Evolutionary conservation across 2,797 vertebrate species (phyloP), one percentile per base, ranked within the genome.

Genomic region (Denticeps clupeoides): DNA sequence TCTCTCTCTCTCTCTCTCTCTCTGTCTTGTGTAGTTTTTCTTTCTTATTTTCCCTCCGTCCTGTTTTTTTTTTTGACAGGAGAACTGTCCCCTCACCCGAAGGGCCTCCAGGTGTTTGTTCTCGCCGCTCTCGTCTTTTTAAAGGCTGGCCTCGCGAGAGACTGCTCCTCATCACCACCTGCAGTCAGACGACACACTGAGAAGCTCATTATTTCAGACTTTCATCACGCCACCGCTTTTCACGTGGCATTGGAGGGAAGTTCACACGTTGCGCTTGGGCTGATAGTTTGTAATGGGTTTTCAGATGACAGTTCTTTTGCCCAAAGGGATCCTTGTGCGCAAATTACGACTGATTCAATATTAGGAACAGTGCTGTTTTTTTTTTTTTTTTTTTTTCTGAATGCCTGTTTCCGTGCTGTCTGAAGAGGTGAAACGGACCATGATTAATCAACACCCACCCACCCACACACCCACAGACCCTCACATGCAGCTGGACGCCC

Each of bases 51-150:
- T 40, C 40, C 28, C 18, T 11, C 38, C 27, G 45, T 38, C 26
- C n/a, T n/a, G n/a, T n/a, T n/a, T n/a, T n/a, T n/a, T n/a, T n/a
- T n/a, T n/a, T n/a, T 65, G 50, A 49, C 44, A 55, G 49, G 53
- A 68, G 49, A 49, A 35, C 55, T 60, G 45, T 59, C 48, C 61
- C 50, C 38, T 72, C 53, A 69, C 62, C 59, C 47, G 16, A 53
- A 47, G 28, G 51, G 25, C 49, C 43, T 32, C 38, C 38, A 50
- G 55, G 32, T 61, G 45, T 49, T 58, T 59, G 53, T 58, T 59
- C 41, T 42, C 38, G 29, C 26, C 18, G 41, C 49, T 28, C 42
- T 26, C 51, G 40, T 18, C 37, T 53, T 35, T 41, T 49, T 51
- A 53, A 24, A 49, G 26, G 32, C 19, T 49, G 13, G 40, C 56